phyloP scores from a whole-genome alignment of 2,797 vertebrate species.

The Semotilus atromaculatus region DNA sequence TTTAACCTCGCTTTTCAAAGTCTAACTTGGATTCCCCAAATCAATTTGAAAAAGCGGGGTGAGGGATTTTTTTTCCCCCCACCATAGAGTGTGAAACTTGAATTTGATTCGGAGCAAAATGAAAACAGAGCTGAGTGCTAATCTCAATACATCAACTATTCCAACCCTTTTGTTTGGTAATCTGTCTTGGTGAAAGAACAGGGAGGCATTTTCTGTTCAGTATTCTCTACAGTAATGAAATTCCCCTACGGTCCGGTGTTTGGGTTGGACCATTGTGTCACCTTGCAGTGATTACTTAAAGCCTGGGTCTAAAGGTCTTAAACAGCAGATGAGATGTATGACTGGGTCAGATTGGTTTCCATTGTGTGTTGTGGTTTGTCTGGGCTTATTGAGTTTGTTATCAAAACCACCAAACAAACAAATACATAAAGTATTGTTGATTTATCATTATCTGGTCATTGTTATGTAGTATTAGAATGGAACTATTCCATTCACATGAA shows the following conservation, averaged over 20 bases:
- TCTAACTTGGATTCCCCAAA: conserved; percentile 44
- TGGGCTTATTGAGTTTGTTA: conserved; percentile 37
- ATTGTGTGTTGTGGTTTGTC: conserved; percentile 20
- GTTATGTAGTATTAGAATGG: neutral
- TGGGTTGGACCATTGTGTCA: conserved; percentile 40
- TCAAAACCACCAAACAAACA: conserved; percentile 34
- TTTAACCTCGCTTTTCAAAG: conserved; percentile 50
- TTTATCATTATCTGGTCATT: conserved; percentile 8
- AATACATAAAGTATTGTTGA: conserved; percentile 18
- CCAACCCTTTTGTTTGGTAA: conserved; percentile 34
- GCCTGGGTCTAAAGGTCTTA: conserved; percentile 35
- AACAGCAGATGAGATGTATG: conserved; percentile 47
- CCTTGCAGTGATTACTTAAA: conserved; percentile 47
- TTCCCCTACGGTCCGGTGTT: conserved; percentile 1
- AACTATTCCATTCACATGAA: neutral
- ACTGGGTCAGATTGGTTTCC: conserved; percentile 19
- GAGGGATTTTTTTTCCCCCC: neutral
- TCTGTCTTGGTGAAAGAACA: conserved; percentile 32
- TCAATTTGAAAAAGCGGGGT: conserved; percentile 12
- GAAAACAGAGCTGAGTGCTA: conserved; percentile 35
- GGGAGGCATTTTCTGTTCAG: conserved; percentile 9
- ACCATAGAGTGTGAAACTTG: conserved; percentile 38
- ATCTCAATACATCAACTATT: conserved; percentile 30
- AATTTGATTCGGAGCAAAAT: conserved; percentile 53
- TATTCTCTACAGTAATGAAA: conserved; percentile 44